Evolutionary conservation across 2,797 vertebrate species (phyloP).

Genomic region (Enteromius fasciolatus): DNA sequence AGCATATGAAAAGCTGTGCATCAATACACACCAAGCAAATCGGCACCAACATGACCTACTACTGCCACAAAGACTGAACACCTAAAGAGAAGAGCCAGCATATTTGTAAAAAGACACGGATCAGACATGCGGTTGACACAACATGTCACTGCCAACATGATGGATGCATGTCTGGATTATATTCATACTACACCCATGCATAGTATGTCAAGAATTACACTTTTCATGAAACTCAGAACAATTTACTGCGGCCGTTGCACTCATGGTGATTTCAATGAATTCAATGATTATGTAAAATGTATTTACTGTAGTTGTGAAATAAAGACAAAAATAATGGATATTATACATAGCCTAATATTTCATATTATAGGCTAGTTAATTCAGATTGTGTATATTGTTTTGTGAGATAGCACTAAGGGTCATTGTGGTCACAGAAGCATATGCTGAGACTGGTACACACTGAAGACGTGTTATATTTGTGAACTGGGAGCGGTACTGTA

Average conservation of each 20-base stretch:
- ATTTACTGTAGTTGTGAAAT: background rate
- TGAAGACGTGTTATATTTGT: conserved; percentile 4
- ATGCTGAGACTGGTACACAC: background rate
- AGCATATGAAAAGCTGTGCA: background rate
- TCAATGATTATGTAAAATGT: background rate
- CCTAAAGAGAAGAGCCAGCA: background rate
- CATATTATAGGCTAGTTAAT: background rate
- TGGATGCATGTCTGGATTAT: background rate
- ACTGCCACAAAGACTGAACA: background rate
- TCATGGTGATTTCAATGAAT: conserved; percentile 51
- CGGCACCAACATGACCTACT: background rate
- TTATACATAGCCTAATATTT: background rate
- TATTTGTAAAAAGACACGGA: background rate
- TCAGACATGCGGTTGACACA: background rate
- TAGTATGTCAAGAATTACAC: background rate
- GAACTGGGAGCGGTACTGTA: conserved; percentile 24
- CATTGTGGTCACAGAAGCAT: background rate
- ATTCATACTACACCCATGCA: background rate
- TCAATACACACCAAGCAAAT: conserved; percentile 4
- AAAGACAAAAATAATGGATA: background rate
- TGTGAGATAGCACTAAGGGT: background rate
- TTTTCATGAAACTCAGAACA: background rate
- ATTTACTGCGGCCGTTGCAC: background rate
- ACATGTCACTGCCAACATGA: background rate
- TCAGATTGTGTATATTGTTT: background rate